A percentile compares a stretch with the other conserved stretches of the same genome.
These are phyloP conservation scores for Hermodice carunculata DNA, from an alignment of 2,888 invertebrate genomes.

Conservation along the genomic window DNA sequence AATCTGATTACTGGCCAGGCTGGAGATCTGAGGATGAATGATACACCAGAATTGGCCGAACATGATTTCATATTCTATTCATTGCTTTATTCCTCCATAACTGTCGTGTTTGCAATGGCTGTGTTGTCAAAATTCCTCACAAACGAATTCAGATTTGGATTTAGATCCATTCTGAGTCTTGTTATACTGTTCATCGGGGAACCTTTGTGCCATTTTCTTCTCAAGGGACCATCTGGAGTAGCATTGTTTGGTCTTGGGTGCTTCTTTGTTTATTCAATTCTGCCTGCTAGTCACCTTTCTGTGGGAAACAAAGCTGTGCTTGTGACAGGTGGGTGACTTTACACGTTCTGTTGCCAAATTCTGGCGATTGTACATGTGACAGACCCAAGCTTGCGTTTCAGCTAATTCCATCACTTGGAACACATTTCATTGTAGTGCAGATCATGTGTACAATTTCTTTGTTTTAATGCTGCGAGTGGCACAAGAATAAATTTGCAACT, in stretches of 20 bases:
- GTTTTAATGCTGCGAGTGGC: too few species aligned
- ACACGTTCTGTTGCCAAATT: too few species aligned
- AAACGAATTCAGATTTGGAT: slow-evolving; percentile 66
- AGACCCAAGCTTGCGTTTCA: too few species aligned
- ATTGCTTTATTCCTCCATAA: slow-evolving; percentile 62
- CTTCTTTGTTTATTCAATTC: slow-evolving; percentile 60
- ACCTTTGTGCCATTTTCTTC: slow-evolving; percentile 64
- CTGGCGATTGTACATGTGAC: too few species aligned
- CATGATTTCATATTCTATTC: slow-evolving; percentile 65
- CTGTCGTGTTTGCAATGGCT: slow-evolving; percentile 66
- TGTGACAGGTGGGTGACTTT: slow-evolving; percentile 65
- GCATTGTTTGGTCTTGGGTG: slow-evolving; percentile 60
- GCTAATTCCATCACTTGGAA: too few species aligned
- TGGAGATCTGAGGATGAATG: neutral
- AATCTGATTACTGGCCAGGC: too few species aligned
- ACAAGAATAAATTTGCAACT: too few species aligned
- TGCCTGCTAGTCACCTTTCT: slow-evolving; percentile 65
- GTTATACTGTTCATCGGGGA: slow-evolving; percentile 65
- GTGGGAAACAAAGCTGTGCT: slow-evolving; percentile 61
- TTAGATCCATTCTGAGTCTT: slow-evolving; percentile 62
- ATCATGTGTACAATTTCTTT: too few species aligned
- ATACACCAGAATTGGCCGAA: slow-evolving; percentile 31
- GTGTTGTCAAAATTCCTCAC: slow-evolving; percentile 67
- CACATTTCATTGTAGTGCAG: too few species aligned
- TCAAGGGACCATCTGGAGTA: slow-evolving; percentile 64